A percentile compares a stretch with the other conserved stretches of the same genome.
Evolutionary conservation across 2,888 invertebrate genomes (phyloP).

Genomic region (Acronicta psi): DNA sequence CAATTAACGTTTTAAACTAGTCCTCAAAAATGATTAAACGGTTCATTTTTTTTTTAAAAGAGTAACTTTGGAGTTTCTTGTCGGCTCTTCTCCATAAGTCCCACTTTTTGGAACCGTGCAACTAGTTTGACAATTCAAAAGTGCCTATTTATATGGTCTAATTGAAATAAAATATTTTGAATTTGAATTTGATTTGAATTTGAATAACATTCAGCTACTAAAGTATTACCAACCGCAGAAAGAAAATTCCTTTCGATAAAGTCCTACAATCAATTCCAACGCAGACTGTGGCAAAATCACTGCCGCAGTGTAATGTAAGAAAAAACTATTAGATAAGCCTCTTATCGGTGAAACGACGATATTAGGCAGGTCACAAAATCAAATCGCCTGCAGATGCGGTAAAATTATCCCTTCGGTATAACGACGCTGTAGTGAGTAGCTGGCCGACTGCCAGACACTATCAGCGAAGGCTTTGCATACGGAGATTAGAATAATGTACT

Average conservation of each 20-base stretch:
- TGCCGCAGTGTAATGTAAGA: slow-evolving; percentile 47
- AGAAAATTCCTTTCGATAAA: slow-evolving; percentile 4
- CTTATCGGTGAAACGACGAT: slow-evolving; percentile 61
- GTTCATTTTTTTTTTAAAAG: no score
- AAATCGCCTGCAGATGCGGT: slow-evolving; percentile 66
- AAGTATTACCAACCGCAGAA: background rate
- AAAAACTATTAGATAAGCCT: slow-evolving; percentile 60
- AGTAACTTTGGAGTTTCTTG: no score
- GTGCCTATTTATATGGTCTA: no score
- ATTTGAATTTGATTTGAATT: no score
- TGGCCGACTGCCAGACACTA: slow-evolving; percentile 65
- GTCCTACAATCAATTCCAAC: slow-evolving; percentile 25
- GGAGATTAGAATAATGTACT: slow-evolving; percentile 67
- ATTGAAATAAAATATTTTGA: no score
- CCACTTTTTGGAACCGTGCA: no score
- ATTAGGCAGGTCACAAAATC: slow-evolving; percentile 71
- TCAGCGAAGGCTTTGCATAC: slow-evolving; percentile 56
- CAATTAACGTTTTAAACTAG: no score
- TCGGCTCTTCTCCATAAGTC: no score
- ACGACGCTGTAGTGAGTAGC: slow-evolving; percentile 52
- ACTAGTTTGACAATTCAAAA: no score
- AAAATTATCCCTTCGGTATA: slow-evolving; percentile 65
- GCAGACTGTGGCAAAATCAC: slow-evolving; percentile 6
- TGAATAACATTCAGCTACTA: background rate
- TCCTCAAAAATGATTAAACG: no score